phyloP scores from a whole-genome alignment of 1,140 invertebrate genomes.

The Oppia nitens region DNA sequence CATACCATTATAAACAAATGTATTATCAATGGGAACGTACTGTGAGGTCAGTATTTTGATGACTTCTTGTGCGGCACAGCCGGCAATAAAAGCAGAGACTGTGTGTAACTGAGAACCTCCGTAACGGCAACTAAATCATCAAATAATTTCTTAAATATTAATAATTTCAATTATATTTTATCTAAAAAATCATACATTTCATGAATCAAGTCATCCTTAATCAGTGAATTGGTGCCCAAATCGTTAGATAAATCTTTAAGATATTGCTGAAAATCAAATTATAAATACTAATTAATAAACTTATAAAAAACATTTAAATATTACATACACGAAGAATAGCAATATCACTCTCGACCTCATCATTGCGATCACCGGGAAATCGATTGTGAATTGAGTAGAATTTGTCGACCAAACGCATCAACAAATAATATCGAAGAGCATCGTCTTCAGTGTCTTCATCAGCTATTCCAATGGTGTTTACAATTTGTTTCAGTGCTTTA shows the following conservation, averaged over 20 bases:
- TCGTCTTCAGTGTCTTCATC: slow-evolving; percentile 37
- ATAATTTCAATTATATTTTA: neutral
- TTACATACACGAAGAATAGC: slow-evolving; percentile 52
- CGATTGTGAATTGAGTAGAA: slow-evolving; percentile 73
- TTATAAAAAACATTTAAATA: slow-evolving; percentile 12
- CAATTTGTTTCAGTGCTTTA: slow-evolving; percentile 36
- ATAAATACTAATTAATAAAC: slow-evolving; percentile 10
- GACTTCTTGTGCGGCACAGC: slow-evolving; percentile 81
- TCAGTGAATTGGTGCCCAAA: slow-evolving; percentile 52
- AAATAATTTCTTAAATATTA: neutral
- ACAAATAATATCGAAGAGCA: slow-evolving; percentile 73
- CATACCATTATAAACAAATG: slow-evolving; percentile 87
- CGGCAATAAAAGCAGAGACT: slow-evolving; percentile 81
- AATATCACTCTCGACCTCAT: slow-evolving; percentile 75
- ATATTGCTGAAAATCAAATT: slow-evolving; percentile 3
- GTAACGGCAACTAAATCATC: slow-evolving; percentile 44
- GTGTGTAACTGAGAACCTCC: slow-evolving; percentile 87
- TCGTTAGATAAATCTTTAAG: slow-evolving; percentile 45
- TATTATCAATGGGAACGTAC: slow-evolving; percentile 89
- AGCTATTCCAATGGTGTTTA: neutral
- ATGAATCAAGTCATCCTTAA: slow-evolving; percentile 85
- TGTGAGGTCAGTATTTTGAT: slow-evolving; percentile 96
- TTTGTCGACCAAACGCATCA: slow-evolving; percentile 71
- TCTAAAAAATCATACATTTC: slow-evolving; percentile 45
- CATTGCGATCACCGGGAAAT: slow-evolving; percentile 72